Conservation (phyloP, 2,888 invertebrate genomes). For the Anarsia innoxiella region DNA sequence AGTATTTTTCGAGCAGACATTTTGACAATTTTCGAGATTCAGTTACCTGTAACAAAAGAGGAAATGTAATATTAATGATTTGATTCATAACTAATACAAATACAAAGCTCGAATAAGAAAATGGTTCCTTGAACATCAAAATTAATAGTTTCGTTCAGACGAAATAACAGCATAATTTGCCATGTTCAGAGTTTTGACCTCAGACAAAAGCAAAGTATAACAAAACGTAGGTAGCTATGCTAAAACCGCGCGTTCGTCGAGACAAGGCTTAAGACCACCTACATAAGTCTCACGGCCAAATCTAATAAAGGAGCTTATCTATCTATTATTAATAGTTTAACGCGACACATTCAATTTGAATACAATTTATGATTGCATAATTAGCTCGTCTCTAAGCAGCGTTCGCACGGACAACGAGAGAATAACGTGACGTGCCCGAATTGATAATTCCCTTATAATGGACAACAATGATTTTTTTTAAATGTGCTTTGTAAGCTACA, state of each 20-base stretch:
- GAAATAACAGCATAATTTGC: no score
- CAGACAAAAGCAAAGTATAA: no score
- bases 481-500: no score
- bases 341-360: conserved; percentile 1
- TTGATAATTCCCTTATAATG: neutral
- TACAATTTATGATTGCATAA: conserved; percentile 4
- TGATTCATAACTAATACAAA: no score
- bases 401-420: neutral
- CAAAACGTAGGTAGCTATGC: no score
- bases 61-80: neutral
- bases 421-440: neutral
- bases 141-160: no score
- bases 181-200: no score
- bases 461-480: no score
- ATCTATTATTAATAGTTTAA: neutral
- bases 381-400: neutral
- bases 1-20: conserved; percentile 48
- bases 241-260: no score
- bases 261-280: no score
- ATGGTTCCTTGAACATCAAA: no score
- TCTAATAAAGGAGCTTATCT: neutral
- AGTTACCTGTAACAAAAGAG: conserved; percentile 37
- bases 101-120: no score
- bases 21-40: conserved; percentile 17
- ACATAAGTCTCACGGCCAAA: neutral